These are phyloP conservation scores for Mycalesis mineus DNA, from an alignment of 2,888 invertebrate species.

Conservation along the genomic window DNA sequence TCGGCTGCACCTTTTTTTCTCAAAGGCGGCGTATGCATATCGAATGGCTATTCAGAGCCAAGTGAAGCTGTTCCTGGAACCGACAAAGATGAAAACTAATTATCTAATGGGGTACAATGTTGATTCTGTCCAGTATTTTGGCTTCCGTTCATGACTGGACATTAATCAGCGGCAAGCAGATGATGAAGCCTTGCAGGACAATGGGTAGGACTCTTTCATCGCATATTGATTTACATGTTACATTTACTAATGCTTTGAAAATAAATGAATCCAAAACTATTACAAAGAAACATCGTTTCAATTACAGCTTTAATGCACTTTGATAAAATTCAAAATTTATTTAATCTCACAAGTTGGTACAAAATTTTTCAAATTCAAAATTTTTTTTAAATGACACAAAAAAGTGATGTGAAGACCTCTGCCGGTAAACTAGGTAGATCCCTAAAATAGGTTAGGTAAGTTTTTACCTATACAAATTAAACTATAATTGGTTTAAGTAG, in stretches of 20 bases:
- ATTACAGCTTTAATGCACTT: too few relatives aligned
- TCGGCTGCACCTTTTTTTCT: conserved; percentile 52
- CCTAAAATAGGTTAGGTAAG: too few relatives aligned
- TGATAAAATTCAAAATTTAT: too few relatives aligned
- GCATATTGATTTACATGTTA: neutral
- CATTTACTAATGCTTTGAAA: neutral
- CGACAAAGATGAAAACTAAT: conserved; percentile 66
- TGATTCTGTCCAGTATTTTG: conserved; percentile 66
- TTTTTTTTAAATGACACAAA: too few relatives aligned
- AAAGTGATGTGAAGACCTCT: too few relatives aligned
- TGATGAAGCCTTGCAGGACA: conserved; percentile 32
- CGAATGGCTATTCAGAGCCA: conserved; percentile 47
- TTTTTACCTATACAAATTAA: too few relatives aligned
- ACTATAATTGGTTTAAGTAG: too few relatives aligned
- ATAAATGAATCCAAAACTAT: too few relatives aligned
- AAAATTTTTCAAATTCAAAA: too few relatives aligned
- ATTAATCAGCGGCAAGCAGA: conserved; percentile 63
- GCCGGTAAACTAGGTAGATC: too few relatives aligned
- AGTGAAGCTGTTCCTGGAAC: conserved; percentile 55
- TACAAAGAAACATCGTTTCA: too few relatives aligned
- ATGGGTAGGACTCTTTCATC: neutral
- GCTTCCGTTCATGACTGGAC: conserved; percentile 65
- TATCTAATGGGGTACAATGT: conserved; percentile 68
- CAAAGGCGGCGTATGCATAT: conserved; percentile 58
- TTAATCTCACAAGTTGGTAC: too few relatives aligned